These are phyloP conservation scores for Melanaphis sacchari DNA, from an alignment of 1,140 invertebrate species.

Conservation along the genomic window DNA sequence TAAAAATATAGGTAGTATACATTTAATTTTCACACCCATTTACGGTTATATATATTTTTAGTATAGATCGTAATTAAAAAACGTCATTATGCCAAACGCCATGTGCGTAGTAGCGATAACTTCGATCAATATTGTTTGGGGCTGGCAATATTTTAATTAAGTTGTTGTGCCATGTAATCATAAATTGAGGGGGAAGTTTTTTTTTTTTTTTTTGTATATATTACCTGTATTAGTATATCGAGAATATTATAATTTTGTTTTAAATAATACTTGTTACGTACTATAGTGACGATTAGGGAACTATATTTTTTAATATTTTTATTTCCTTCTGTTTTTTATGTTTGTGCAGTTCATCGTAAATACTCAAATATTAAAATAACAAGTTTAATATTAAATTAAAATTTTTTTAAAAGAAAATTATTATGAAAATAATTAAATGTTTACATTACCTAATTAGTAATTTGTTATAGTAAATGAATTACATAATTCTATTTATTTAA, in stretches of 20 bases:
- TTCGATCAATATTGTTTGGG: background rate
- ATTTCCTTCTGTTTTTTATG: background rate
- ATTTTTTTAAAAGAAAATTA: background rate
- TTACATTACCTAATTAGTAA: no score
- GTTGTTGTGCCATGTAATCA: background rate
- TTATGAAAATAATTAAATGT: background rate
- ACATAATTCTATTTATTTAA: no score
- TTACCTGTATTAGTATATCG: background rate
- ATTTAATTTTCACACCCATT: background rate
- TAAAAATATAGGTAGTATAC: background rate
- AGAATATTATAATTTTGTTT: background rate
- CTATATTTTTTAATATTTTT: background rate
- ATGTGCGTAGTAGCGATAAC: background rate
- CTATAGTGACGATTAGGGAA: background rate
- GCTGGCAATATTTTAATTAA: background rate
- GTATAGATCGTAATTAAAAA: background rate
- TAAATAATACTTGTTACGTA: background rate
- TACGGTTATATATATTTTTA: background rate
- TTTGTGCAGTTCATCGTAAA: background rate
- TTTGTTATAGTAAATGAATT: no score
- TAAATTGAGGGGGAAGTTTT: background rate
- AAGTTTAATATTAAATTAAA: background rate
- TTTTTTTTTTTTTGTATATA: background rate
- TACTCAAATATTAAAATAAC: background rate
- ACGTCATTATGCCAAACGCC: background rate